Base-by-base conservation (phyloP, 1,140 invertebrate species). In the Sminthurides bifidus region DNA sequence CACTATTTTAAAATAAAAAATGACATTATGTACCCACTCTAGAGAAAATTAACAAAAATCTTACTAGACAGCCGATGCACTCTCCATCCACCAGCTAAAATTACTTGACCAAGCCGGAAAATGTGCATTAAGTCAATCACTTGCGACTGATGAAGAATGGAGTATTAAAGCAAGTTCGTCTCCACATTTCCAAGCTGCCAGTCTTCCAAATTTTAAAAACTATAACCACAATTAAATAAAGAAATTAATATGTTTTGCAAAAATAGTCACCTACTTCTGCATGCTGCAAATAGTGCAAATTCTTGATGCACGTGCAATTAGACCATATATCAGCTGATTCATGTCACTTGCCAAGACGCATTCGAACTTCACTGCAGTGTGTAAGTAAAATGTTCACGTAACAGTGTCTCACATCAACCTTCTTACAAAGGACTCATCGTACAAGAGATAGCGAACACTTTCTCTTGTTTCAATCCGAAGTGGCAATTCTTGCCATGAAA, bases 41-140 rank as follows among this genome's bases (percentile, higher is more conserved):
- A 41, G 23, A 21, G n/a, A 41, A 41, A 41, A 45, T 45, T 21
- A 8, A 5, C 27, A 26, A 19, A n/a, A 5, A 33, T 27, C 33
- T 59, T 59, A 61, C 59, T 64, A 33, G 59, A 60, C 1, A 64
- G 40, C 29, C 62, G 5, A 31, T 53, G 56, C 2, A 64, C 59
- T 53, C 62, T 52, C 62, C 62, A 64, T 19, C 59, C 59, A 33
- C 63, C 63, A 35, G 58, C 59, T 8, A 61, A 33, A 30, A 64
- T 50, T 29, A 61, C 56, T 30, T 54, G 33, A 2, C 56, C 56
- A 1, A 59, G 27, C 10, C 59, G 53, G 23, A 60, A 61, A 41
- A 61, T 64, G 52, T 61, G 59, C 59, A 64, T 61, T 4, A 61
- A 35, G 23, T 64, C 63, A 19, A 61, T 54, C n/a, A 56, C 6